Base-by-base conservation (phyloP, 2,888 invertebrate species). In the Nudaria mundana region DNA sequence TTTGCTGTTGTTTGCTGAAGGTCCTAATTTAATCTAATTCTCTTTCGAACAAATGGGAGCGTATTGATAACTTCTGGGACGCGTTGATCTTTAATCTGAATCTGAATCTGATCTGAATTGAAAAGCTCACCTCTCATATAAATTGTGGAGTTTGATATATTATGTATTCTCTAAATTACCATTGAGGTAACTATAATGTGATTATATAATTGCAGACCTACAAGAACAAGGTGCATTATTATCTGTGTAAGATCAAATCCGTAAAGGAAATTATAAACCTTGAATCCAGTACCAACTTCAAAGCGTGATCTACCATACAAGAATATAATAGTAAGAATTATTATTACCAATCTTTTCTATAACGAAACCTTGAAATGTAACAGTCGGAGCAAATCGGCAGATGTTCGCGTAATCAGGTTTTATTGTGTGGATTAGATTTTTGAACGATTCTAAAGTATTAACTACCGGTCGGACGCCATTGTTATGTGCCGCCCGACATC, bases 381-480 rank as follows among this genome's bases (percentile, higher is more conserved):
- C 45, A 33, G 37, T n/a, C 36, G 23, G 43, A 47, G 42, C 40
- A 40, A 61, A 41, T 25, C 38, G 29, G 48, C 63, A 56, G 57
- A 60, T 60, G 57, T 44, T 40, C 12, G 34, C 23, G 33, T 43
- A 51, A 56, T 54, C 60, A 40, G 37, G 41, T 48, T 53, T 48
- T 45, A 50, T 53, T 46, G 48, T 46, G 3, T 10, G 40, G 36
- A 37, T 56, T 48, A 56, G 36, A 26, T 32, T 33, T 14, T 31
- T 24, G 20, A 3, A 12, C 24, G 16, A 3, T 5, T 7, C 12
- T 5, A 5, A 7, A 25, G 26, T 13, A 32, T 11, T 16, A 24
- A 24, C 15, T 12, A 12, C 18, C 18, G 11, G 15, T 16, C 6
- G 3, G n/a, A n/a, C n/a, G 8, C 11, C 24, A 33, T 24, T 33